Conservation (phyloP, 2,113 vertebrate species). For the Corynorhinus townsendii region DNA sequence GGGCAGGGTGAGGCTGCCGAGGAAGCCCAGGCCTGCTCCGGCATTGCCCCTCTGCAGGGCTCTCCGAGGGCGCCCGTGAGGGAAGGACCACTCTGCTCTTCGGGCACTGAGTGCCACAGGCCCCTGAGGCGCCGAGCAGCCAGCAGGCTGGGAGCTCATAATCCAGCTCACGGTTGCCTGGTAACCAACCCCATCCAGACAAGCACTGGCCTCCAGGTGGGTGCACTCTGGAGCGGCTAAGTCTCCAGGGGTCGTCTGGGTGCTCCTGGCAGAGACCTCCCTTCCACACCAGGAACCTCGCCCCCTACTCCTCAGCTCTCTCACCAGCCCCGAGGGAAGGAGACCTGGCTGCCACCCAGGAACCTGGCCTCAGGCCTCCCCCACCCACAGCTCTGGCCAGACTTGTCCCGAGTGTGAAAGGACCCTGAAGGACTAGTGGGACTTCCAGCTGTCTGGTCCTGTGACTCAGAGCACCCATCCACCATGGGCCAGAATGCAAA, state of each 20-base stretch:
- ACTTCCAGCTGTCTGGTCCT: fast-evolving
- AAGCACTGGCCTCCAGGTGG: background rate
- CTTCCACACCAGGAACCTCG: fast-evolving
- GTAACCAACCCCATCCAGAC: constrained; percentile 31
- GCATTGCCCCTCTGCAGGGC: background rate
- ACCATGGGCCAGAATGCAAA: fast-evolving
- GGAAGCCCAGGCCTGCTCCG: background rate
- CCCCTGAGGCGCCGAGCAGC: background rate
- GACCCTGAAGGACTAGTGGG: background rate
- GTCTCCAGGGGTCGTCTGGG: background rate
- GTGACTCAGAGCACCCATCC: fast-evolving
- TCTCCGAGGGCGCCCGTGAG: background rate
- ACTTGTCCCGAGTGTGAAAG: background rate
- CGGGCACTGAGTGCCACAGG: background rate
- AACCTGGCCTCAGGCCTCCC: background rate
- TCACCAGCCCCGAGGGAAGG: fast-evolving
- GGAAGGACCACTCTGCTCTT: background rate
- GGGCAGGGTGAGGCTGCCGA: background rate
- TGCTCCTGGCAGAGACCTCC: background rate
- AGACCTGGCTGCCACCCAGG: background rate
- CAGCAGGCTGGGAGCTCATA: constrained; percentile 43
- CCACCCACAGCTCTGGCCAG: background rate
- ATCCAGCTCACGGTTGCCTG: constrained; percentile 30
- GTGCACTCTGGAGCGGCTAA: background rate
- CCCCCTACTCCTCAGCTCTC: background rate